Base-by-base conservation (phyloP, 2,888 invertebrate genomes). In the Andrena chrysosceles region DNA sequence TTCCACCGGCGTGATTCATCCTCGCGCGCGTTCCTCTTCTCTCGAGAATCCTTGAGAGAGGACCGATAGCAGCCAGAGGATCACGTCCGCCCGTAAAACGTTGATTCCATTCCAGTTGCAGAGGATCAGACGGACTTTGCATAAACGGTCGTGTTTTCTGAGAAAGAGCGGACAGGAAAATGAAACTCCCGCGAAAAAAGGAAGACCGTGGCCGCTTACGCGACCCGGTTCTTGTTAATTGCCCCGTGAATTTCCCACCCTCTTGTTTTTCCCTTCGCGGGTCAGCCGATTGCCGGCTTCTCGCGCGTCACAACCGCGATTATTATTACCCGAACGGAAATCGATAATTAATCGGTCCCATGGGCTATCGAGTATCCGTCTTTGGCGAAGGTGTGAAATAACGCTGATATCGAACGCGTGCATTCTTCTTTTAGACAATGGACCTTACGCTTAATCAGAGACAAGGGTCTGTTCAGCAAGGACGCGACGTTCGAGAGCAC, bases 401-500 rank as follows among this genome's bases (percentile, higher is more conserved):
- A 8, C 26, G 48, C 10, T 68, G 6, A 13, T 74, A 3, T 16
- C 33, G 26, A 64, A 6, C 7, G n/a, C 5, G 5, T 7, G 20
- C 2, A 1, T 71, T 79, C 7, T 7, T 72, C 23, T 87, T 83
- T 7, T 90, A 94, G 94, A 81, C 90, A 90, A 42, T 94, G 93
- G 93, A 94, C 93, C 13, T 89, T 94, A 85, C 92, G 92, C 35
- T 89, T 94, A 82, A 90, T 92, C 56, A 92, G 89, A 26, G 94
- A 94, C 81, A 86, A 88, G 63, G 90, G 88, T 54, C 85, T 94
- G 59, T 94, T 93, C 85, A 91, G 93, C 66, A 89, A 90, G 56
- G 93, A 93, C 77, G 94, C 90, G 8, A 89, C 91, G 29, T 94
- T 94, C 87, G 93, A 93, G 82, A 88, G 90, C 70, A 91, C 92